Conservation (phyloP, 2,888 invertebrate species). For the Xanthorhoe spadicearia region DNA sequence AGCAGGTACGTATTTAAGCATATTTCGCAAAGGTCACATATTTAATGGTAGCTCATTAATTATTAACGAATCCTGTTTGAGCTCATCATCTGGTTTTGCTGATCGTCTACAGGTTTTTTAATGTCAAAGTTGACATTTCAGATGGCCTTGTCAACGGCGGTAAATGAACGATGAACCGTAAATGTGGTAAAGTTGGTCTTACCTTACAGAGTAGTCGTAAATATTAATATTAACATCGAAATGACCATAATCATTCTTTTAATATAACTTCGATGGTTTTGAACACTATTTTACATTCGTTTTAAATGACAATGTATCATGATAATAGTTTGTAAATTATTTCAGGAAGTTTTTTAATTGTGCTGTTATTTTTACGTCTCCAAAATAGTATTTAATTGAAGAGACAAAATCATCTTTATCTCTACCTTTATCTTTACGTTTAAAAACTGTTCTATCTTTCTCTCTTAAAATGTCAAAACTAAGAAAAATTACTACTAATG, state of each 20-base stretch:
- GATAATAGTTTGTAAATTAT: neutral
- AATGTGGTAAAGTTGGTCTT: conserved; percentile 18
- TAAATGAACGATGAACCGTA: conserved; percentile 25
- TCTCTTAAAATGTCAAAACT: too few relatives aligned
- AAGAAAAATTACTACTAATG: too few relatives aligned
- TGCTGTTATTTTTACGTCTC: too few relatives aligned
- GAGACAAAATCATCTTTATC: too few relatives aligned
- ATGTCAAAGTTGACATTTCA: conserved; percentile 70
- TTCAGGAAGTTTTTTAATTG: too few relatives aligned
- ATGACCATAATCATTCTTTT: neutral
- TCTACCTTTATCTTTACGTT: too few relatives aligned
- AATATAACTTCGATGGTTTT: neutral
- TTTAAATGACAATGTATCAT: neutral
- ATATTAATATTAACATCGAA: conserved; percentile 17
- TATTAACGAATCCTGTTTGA: conserved; percentile 37
- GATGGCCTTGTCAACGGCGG: conserved; percentile 63
- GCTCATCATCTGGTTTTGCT: conserved; percentile 49
- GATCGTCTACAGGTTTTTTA: conserved; percentile 54
- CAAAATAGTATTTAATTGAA: too few relatives aligned
- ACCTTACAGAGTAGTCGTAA: conserved; percentile 12
- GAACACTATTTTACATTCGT: neutral
- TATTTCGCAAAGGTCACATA: conserved; percentile 17
- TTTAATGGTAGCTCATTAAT: conserved; percentile 28
- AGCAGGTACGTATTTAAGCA: neutral
- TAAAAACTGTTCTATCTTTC: too few relatives aligned